phyloP scores from a whole-genome alignment of 1,140 invertebrate species.

The Nasonia vitripennis region DNA sequence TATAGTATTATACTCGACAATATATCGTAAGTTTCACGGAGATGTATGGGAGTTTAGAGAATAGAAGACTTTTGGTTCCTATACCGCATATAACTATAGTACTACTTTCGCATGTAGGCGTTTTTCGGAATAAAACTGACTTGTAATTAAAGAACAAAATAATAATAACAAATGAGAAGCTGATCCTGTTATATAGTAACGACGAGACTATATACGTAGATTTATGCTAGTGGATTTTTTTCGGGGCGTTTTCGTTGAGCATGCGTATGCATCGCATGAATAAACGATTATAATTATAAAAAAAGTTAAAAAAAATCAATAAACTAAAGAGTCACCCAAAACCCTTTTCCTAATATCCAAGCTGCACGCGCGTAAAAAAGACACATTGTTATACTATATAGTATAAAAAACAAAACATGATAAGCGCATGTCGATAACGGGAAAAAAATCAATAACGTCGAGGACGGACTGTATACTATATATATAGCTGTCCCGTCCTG shows the following conservation, averaged over 20 bases:
- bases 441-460: not conserved
- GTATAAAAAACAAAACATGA: not conserved
- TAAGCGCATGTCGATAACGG: slow-evolving; percentile 4
- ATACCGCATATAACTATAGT: not conserved
- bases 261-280: slow-evolving; percentile 31
- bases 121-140: not conserved
- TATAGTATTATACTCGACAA: slow-evolving; percentile 11
- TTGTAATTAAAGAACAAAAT: not conserved
- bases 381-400: not conserved
- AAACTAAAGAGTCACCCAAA: not conserved
- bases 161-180: not conserved
- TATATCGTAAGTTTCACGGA: slow-evolving; percentile 21
- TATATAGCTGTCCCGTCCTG: not conserved
- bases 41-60: not conserved
- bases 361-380: not conserved
- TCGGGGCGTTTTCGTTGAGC: slow-evolving; percentile 49
- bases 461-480: not conserved
- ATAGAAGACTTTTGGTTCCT: slow-evolving; percentile 26
- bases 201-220: slow-evolving; percentile 11
- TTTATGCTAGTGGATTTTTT: not conserved
- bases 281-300: not conserved
- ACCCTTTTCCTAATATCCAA: not conserved
- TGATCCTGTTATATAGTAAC: not conserved
- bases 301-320: not conserved
- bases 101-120: not conserved